phyloP scores from a whole-genome alignment of 2,113 vertebrate genomes.

The Hassar affinis region DNA sequence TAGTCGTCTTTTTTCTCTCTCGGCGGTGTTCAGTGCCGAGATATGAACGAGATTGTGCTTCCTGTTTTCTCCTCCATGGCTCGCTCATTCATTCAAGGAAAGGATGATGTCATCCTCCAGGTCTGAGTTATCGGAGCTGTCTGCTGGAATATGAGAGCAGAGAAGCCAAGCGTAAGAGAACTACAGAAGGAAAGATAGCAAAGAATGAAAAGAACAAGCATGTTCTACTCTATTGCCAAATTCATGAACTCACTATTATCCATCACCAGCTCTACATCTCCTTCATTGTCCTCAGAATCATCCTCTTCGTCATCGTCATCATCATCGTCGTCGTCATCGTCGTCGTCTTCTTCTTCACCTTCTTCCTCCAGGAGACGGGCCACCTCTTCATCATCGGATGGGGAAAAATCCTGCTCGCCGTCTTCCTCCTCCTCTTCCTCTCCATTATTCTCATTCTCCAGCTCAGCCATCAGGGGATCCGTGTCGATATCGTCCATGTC shows the following conservation, averaged over 20 bases:
- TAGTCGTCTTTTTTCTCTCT: background rate
- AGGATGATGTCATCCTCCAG: slow-evolving; percentile 98
- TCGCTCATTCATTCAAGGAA: slow-evolving; percentile 76
- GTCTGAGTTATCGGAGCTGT: slow-evolving; percentile 96
- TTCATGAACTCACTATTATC: slow-evolving; percentile 85
- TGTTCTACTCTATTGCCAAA: background rate
- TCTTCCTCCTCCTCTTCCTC: slow-evolving; percentile 84
- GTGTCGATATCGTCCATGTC: slow-evolving; percentile 94
- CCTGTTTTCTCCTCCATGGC: background rate
- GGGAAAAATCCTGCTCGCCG: slow-evolving; percentile 89
- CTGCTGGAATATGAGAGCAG: slow-evolving; percentile 73
- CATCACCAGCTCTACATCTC: slow-evolving; percentile 87
- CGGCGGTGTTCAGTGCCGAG: slow-evolving; percentile 14
- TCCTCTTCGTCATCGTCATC: slow-evolving; percentile 70
- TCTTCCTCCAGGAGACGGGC: slow-evolving; percentile 88
- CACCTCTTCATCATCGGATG: slow-evolving; percentile 90
- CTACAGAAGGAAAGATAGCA: background rate
- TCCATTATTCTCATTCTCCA: slow-evolving; percentile 87
- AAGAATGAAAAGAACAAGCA: background rate
- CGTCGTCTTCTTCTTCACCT: slow-evolving; percentile 85
- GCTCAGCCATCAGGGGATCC: slow-evolving; percentile 86
- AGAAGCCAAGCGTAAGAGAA: slow-evolving; percentile 28
- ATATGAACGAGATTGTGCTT: slow-evolving; percentile 15
- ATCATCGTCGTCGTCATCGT: slow-evolving; percentile 74
- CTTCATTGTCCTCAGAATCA: slow-evolving; percentile 73